These are phyloP conservation scores for Chaetodon auriga DNA, from an alignment of 2,113 vertebrate species.

Conservation along the genomic window DNA sequence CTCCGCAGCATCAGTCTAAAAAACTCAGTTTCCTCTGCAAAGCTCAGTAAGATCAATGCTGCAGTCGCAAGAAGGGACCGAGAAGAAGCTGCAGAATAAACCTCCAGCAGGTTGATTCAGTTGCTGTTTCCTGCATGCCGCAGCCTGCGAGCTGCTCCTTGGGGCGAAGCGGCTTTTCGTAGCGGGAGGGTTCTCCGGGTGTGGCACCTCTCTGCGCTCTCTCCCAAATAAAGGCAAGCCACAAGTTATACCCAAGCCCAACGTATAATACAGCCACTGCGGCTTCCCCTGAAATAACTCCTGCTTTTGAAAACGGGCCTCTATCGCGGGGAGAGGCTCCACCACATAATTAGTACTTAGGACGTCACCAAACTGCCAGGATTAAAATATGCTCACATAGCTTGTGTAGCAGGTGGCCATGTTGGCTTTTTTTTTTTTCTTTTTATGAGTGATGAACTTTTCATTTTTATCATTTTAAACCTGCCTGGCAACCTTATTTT, in stretches of 20 bases:
- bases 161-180: conserved; percentile 15
- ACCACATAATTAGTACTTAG: conserved; percentile 82
- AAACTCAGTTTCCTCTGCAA: not conserved
- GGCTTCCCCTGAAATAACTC: conserved; percentile 84
- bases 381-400: conserved; percentile 51
- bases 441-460: no score
- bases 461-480: not conserved
- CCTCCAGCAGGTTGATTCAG: no score
- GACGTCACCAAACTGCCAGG: conserved; percentile 44
- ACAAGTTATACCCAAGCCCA: conserved; percentile 70
- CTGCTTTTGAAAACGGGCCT: conserved; percentile 54
- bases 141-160: not conserved
- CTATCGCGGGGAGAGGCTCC: conserved; percentile 68
- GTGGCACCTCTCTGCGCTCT: conserved; percentile 66
- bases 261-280: conserved; percentile 81
- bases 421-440: not conserved
- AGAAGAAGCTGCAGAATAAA: not conserved
- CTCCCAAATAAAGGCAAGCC: conserved; percentile 76
- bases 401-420: conserved; percentile 66
- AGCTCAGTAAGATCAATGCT: not conserved
- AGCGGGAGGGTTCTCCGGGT: conserved; percentile 70
- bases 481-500: not conserved
- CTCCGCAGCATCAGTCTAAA: not conserved
- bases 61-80: not conserved
- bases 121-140: not conserved